These are phyloP conservation scores for Aspidiotus destructor DNA, from an alignment of 2,888 invertebrate genomes.

Conservation along the genomic window DNA sequence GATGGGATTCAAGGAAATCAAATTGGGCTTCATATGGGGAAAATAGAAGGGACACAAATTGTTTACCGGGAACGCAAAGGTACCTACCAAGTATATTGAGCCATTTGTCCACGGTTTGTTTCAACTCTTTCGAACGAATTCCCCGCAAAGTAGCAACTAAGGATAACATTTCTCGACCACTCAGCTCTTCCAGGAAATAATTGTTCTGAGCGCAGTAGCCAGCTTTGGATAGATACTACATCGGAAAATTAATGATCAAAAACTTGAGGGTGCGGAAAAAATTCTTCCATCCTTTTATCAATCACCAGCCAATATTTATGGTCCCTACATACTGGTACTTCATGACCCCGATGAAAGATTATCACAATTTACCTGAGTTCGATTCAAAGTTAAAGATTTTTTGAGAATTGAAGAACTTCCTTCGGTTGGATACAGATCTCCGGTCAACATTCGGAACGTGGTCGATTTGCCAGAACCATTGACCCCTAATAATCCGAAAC, in stretches of 20 bases:
- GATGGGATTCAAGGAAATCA: too few relatives aligned
- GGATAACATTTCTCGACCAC: slow-evolving; percentile 61
- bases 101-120: slow-evolving; percentile 37
- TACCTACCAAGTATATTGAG: slow-evolving; percentile 37
- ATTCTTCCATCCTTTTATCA: too few relatives aligned
- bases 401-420: slow-evolving; percentile 43
- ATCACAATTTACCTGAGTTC: not conserved
- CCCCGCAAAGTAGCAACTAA: slow-evolving; percentile 67
- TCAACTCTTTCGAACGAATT: slow-evolving; percentile 41
- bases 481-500: slow-evolving; percentile 46
- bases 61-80: too few relatives aligned
- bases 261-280: not conserved
- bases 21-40: too few relatives aligned
- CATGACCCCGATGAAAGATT: too few relatives aligned
- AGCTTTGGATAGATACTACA: slow-evolving; percentile 59
- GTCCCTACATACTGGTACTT: too few relatives aligned
- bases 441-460: slow-evolving; percentile 50
- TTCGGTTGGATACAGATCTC: slow-evolving; percentile 43
- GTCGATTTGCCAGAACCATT: slow-evolving; percentile 51
- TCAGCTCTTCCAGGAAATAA: slow-evolving; percentile 66
- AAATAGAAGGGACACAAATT: too few relatives aligned
- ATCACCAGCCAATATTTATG: too few relatives aligned
- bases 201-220: slow-evolving; percentile 89
- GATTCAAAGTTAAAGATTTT: slow-evolving; percentile 37
- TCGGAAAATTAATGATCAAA: slow-evolving; percentile 5